Conservation (phyloP, 2,113 vertebrate genomes). For the Apteryx mantelli region DNA sequence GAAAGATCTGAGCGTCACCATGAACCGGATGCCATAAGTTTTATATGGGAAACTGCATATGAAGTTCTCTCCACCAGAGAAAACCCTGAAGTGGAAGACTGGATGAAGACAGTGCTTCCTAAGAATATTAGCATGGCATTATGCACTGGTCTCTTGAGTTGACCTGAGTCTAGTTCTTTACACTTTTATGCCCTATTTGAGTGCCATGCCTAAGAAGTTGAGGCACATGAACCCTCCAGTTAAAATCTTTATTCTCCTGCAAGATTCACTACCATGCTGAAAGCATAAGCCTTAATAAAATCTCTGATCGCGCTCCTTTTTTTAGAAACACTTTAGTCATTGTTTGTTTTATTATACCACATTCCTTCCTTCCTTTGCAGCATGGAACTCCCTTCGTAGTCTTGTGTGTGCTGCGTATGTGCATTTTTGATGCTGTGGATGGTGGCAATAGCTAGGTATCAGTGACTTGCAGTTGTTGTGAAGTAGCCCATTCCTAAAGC, state of each 20-base stretch:
- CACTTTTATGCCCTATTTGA: not conserved
- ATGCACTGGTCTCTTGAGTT: not conserved
- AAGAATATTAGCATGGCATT: not conserved
- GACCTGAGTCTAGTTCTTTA: not conserved
- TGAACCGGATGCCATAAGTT: not conserved
- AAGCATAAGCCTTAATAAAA: not conserved
- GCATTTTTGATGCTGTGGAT: not conserved
- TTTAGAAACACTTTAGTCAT: not conserved
- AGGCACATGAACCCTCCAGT: not conserved
- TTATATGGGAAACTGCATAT: not conserved
- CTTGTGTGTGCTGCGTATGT: too few relatives aligned
- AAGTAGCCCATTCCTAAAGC: not conserved
- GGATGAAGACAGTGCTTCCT: not conserved
- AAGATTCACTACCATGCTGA: not conserved
- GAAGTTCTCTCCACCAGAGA: not conserved
- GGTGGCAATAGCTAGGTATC: not conserved
- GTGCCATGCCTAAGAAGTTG: not conserved
- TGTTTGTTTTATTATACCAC: not conserved
- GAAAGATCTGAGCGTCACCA: not conserved
- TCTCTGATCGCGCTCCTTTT: not conserved
- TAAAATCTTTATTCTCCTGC: not conserved
- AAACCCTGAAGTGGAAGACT: not conserved
- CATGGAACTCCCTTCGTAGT: not conserved
- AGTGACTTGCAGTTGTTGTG: not conserved
- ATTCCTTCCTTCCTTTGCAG: not conserved